These are phyloP conservation scores for Romanogobio albipinnatus DNA, from an alignment of 2,113 vertebrate genomes.

Conservation along the genomic window DNA sequence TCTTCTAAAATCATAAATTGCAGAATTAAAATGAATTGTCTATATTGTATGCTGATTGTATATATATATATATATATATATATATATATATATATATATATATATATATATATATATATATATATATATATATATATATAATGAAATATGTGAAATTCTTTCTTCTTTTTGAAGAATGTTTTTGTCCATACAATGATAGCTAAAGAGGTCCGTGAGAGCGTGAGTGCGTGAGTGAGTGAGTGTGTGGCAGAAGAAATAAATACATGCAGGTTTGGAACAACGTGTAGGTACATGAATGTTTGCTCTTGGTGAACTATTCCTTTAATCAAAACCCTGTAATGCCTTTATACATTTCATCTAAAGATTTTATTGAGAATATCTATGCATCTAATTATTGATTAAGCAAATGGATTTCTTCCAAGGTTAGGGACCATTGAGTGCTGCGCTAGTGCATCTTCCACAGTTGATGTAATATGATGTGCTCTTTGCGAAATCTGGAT, in stretches of 20 bases:
- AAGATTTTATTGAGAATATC: not conserved
- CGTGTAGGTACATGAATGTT: not conserved
- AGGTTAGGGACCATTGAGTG: slow-evolving; percentile 58
- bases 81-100: too few species aligned
- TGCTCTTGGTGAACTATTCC: not conserved
- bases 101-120: too few species aligned
- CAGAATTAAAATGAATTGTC: not conserved
- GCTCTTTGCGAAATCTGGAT: slow-evolving; percentile 59
- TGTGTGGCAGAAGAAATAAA: not conserved
- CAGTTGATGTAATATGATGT: slow-evolving; percentile 71
- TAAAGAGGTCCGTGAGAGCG: not conserved
- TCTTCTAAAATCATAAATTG: not conserved
- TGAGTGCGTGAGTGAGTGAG: not conserved
- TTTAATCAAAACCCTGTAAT: slow-evolving; percentile 20
- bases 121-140: too few species aligned
- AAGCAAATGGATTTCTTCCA: slow-evolving; percentile 70
- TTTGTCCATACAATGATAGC: not conserved
- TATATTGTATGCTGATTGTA: not conserved
- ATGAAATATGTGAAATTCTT: not conserved
- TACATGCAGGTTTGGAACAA: not conserved
- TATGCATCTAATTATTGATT: not conserved
- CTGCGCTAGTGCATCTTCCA: slow-evolving; percentile 54
- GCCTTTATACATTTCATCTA: not conserved
- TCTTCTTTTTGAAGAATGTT: too few species aligned
- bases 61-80: not conserved